phyloP scores from a whole-genome alignment of 2,888 invertebrate species.

The Nymphalis polychloros region DNA sequence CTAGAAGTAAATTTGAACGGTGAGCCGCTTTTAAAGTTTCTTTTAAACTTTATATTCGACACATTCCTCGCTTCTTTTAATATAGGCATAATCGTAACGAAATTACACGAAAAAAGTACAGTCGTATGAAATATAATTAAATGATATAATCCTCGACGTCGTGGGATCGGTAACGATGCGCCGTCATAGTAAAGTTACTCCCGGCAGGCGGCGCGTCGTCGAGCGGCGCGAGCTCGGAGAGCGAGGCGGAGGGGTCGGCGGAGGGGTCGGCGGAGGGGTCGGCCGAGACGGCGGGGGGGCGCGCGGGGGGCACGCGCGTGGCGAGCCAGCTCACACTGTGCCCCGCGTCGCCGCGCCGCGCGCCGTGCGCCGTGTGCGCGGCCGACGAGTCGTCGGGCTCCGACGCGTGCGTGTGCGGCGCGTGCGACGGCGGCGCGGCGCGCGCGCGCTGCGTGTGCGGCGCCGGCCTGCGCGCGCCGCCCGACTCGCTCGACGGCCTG shows the following conservation, averaged over 20 bases:
- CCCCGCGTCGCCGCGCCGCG: slow-evolving; percentile 63
- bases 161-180: too few species aligned
- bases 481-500: slow-evolving; percentile 87
- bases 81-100: too few species aligned
- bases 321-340: slow-evolving; percentile 72
- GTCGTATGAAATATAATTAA: too few species aligned
- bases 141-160: too few species aligned
- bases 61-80: too few species aligned
- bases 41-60: neutral
- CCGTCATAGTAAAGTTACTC: too few species aligned
- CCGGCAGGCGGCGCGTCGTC: slow-evolving; percentile 58
- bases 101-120: too few species aligned
- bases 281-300: slow-evolving; percentile 70
- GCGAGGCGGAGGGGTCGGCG: slow-evolving; percentile 55
- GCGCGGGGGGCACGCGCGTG: slow-evolving; percentile 56
- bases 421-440: slow-evolving; percentile 45
- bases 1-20: slow-evolving; percentile 74
- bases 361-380: slow-evolving; percentile 40
- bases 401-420: slow-evolving; percentile 31
- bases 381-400: slow-evolving; percentile 18
- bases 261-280: slow-evolving; percentile 42
- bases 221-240: slow-evolving; percentile 68
- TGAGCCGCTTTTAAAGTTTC: slow-evolving; percentile 45
- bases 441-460: slow-evolving; percentile 43
- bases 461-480: slow-evolving; percentile 42